These are phyloP conservation scores for Agrotis puta DNA, from an alignment of 2,888 invertebrate species.

Conservation along the genomic window DNA sequence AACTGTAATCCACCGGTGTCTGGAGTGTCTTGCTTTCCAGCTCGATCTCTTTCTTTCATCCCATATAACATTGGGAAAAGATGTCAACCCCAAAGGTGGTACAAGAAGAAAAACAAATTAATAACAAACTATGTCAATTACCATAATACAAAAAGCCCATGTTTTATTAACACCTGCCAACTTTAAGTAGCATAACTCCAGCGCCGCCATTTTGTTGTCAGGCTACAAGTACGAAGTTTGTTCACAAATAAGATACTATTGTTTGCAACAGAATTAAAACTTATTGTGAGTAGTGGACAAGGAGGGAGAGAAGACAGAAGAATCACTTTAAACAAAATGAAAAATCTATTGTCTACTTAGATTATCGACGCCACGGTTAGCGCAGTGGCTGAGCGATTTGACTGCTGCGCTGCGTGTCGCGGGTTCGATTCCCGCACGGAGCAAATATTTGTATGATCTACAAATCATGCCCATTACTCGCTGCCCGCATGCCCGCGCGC, in stretches of 20 bases:
- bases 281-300: slow-evolving; percentile 35
- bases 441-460: no score
- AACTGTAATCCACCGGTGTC: no score
- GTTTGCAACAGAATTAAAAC: slow-evolving; percentile 63
- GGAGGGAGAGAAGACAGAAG: not conserved
- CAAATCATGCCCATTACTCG: no score
- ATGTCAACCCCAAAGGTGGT: no score
- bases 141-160: slow-evolving; percentile 5
- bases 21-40: no score
- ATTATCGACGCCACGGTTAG: no score
- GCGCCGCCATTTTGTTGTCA: slow-evolving; percentile 13
- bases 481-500: no score
- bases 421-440: no score
- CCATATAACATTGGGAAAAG: not conserved
- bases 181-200: slow-evolving; percentile 18
- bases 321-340: not conserved
- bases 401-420: no score
- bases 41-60: not conserved
- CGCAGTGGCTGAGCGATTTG: no score
- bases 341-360: no score
- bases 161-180: slow-evolving; percentile 48
- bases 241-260: slow-evolving; percentile 45
- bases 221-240: slow-evolving; percentile 52
- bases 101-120: not conserved
- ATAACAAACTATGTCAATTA: slow-evolving; percentile 16